Evolutionary conservation across 2,797 vertebrate species (phyloP).

Genomic region (Scomberomorus guttatus): DNA sequence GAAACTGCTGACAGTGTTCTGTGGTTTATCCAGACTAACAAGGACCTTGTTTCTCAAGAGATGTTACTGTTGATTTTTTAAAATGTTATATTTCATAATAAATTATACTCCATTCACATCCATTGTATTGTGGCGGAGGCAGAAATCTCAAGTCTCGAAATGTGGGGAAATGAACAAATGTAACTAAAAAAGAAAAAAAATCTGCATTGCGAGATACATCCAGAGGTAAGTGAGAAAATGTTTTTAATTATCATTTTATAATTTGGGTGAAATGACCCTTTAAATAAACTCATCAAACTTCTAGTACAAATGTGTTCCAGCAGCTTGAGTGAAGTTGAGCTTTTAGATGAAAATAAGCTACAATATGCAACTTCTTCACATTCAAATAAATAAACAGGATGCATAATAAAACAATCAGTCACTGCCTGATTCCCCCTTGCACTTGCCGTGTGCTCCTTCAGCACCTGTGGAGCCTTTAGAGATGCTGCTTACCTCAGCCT

Average conservation of each 20-base stretch:
- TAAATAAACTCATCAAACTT: conserved; percentile 32
- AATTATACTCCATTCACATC: too few relatives aligned
- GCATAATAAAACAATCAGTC: conserved; percentile 4
- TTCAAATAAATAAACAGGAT: conserved; percentile 50
- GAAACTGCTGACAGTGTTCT: not conserved
- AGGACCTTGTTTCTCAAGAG: not conserved
- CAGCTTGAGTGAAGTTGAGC: not conserved
- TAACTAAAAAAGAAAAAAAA: not conserved
- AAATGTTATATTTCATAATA: too few relatives aligned
- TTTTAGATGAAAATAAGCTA: conserved; percentile 28
- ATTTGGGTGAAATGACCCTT: conserved; percentile 15
- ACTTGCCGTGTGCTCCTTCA: not conserved
- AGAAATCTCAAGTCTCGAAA: not conserved
- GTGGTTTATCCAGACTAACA: not conserved
- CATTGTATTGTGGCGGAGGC: not conserved
- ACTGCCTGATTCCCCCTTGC: not conserved
- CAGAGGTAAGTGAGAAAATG: too few relatives aligned
- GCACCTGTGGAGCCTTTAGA: not conserved
- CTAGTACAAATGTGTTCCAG: conserved; percentile 6
- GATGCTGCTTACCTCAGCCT: conserved; percentile 1
- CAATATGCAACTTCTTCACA: conserved; percentile 49
- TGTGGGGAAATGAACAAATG: not conserved
- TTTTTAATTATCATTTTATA: not conserved
- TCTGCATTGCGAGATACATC: too few relatives aligned
- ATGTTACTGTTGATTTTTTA: too few relatives aligned